phyloP scores from a whole-genome alignment of 1,140 invertebrate genomes.

The Ceratosolen solmsi region DNA sequence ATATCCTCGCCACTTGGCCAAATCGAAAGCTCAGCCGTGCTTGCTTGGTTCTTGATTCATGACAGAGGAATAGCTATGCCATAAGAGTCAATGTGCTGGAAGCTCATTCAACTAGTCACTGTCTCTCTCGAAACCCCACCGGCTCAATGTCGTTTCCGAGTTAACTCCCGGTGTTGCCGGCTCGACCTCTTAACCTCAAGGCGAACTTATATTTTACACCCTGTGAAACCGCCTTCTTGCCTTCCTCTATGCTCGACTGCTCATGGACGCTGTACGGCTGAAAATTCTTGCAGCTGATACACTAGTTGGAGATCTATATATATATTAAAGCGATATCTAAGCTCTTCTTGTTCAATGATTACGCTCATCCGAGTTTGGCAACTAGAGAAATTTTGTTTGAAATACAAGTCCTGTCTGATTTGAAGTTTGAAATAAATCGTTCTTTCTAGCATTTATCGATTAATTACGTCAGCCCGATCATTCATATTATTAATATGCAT shows the following conservation, averaged over 20 bases:
- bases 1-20: conserved; percentile 17
- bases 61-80: conserved; percentile 2
- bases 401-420: not conserved
- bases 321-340: not conserved
- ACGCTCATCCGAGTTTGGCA: not conserved
- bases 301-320: not conserved
- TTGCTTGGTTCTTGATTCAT: conserved; percentile 26
- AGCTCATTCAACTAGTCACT: conserved; percentile 38
- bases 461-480: no score
- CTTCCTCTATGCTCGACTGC: conserved; percentile 3
- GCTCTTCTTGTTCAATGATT: not conserved
- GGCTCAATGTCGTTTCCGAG: not conserved
- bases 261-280: not conserved
- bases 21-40: conserved; percentile 37
- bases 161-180: not conserved
- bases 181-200: not conserved
- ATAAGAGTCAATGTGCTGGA: conserved; percentile 40
- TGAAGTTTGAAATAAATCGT: no score
- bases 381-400: not conserved
- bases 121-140: not conserved
- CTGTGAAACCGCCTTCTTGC: no score
- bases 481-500: no score
- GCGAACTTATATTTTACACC: conserved; percentile 15
- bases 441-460: no score
- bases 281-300: not conserved